Base-by-base conservation (phyloP, 2,797 vertebrate genomes). In the Cossypha polioptera region DNA sequence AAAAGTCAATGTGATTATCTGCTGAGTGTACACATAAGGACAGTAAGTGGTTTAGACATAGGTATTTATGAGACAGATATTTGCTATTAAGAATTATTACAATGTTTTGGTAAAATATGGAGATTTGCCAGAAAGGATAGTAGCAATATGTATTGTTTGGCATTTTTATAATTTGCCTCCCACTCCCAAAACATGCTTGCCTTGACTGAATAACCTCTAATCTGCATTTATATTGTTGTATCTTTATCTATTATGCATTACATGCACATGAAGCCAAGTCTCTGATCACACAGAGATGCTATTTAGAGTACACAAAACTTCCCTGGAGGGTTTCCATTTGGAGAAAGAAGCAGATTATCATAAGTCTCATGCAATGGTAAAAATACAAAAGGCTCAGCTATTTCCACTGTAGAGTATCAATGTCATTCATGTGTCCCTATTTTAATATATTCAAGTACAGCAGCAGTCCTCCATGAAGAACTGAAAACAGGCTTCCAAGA, bases 221-320 rank as follows among this genome's bases (percentile, higher is more conserved):
- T 96, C 95, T 95, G 85, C 93, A 91, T 97, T 95, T 97, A 79
- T 87, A 96, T 86, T 90, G 86, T 65, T 74, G 57, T 67, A 77
- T 92, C 94, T 94, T 93, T 95, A 86, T 95, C 80, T 96, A 63
- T 96, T 96, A 96, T 94, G 91, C 86, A 89, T 96, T 95, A 83
- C 88, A 55, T 76, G 85, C 95, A 91, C 83, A 92, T 9, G 77
- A 95, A 97, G 91, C 78, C 92, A 95, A 97, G 95, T 84, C 96
- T 97, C 94, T 96, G 91, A 96, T 97, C 96, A 92, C 90, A 96
- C 91, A 81, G 95, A 96, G 97, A 96, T 96, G 96, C 94, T 98
- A 95, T 97, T 97, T 97, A 94, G 95, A 97, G 96, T 97, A 97
- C 94, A 97, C 95, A 98, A 96, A 97, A 98, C 96, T 97, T 97